Base-by-base conservation (phyloP, 2,797 vertebrate genomes). In the Notolepis coatsorum region DNA sequence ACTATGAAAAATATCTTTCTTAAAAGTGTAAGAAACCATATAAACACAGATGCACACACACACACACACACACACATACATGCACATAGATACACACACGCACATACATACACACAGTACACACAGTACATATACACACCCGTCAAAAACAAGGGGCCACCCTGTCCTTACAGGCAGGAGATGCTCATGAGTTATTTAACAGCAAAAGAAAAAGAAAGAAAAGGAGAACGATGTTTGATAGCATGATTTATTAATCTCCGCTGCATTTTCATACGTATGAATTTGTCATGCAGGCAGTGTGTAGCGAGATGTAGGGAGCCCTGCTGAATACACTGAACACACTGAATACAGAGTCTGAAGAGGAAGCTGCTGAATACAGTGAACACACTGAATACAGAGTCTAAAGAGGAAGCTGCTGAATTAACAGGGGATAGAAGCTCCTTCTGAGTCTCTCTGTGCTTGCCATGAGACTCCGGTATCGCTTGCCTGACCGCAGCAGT, bases 211-310 rank as follows among this genome's bases (percentile, higher is more conserved):
- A 70, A 43, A 10, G 21, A 43, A 8, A 43, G 1, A 61, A 81
- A 49, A 73, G n/a, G n/a, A 72, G 33, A 60, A 77, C 52, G 50
- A 31, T 57, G 66, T 69, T 68, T 73, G 69, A 84, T 63, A 59
- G 41, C 49, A 81, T 85, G 28, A 78, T 79, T 83, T 77, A 84
- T 84, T 75, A 33, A 87, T 78, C 30, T 55, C 57, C 45, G 42
- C 12, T 15, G 47, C 68, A 64, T 82, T 77, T 82, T 79, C 77
- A 80, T 86, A 82, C 79, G 79, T 54, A 82, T 82, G 53, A 68
- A 68, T 79, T 63, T 75, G 66, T 73, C 59, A 73, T 61, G 67
- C 68, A 70, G 60, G 56, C 38, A 61, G 54, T 49, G 53, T 42
- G 57, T 59, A 69, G 54, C 12, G 12, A 24, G 3, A 37, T 65